Base-by-base conservation (phyloP, 2,888 invertebrate genomes). In the Hemistola chrysoprasaria region DNA sequence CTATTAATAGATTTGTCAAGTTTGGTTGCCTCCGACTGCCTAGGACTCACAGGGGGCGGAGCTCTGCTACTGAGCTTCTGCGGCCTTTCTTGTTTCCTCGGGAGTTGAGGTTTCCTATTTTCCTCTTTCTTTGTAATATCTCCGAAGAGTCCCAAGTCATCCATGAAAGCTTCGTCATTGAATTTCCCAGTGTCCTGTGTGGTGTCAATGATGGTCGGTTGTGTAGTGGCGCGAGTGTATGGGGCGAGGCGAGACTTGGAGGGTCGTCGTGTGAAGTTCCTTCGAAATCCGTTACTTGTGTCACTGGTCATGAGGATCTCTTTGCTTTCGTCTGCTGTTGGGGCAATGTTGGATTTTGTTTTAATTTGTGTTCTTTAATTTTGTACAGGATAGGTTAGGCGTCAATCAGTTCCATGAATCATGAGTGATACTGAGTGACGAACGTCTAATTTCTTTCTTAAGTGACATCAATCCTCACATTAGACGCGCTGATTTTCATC, bases 251-350 rank as follows among this genome's bases (percentile, higher is more conserved):
- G 71, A 3, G 81, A 65, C 1, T 72, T 66, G 0, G 78, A 72
- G 0, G 85, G 85, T 0, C 81, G 71, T 0, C 84, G 66, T 0
- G 85, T 84, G 53, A 68, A 82, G 56, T 83, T 85, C 34, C 79
- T 73, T 47, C 71, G 78, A 11, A 77, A 60, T 2, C 64, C 71
- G 45, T 80, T 80, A 43, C 53, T 78, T 48, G 76, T 83, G 59
- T 92, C 92, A 46, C 92, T 92, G 7, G 91, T 92, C 67, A 92
- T 84, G 46, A 92, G 89, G 1, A 92, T 78, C 56, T 92, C 92
- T 48, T 91, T 90, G 62, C 92, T 92, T 70, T 89, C 91, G 26
- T 6, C 8, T 24, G 3, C 16, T 16, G 16, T 16, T 16, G 16
- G 4, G 16, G 16, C 22, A 3, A n/a, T 8, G 24, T 2, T 7